Conservation (phyloP, 1,140 invertebrate genomes). For the Ips typographus region DNA sequence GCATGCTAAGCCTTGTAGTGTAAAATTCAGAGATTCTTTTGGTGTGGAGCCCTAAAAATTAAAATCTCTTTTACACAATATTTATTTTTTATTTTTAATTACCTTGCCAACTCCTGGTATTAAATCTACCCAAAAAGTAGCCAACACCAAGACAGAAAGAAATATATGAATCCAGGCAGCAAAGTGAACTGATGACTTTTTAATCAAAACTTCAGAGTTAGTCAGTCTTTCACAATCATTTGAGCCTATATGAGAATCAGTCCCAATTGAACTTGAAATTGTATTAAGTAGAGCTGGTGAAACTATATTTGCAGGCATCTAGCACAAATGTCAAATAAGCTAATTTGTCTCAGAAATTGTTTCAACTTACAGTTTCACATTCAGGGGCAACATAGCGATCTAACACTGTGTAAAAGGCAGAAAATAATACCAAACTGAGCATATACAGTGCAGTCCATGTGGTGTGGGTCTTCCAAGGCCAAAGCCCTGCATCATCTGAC, state of each 20-base stretch:
- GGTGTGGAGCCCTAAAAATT: constrained; percentile 41
- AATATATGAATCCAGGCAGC: constrained; percentile 56
- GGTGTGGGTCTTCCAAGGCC: constrained; percentile 56
- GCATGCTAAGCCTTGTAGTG: constrained; percentile 44
- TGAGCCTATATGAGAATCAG: constrained; percentile 10
- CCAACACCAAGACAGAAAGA: constrained; percentile 51
- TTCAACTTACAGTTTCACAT: constrained; percentile 21
- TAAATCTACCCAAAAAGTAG: constrained; percentile 55
- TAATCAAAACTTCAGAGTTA: constrained; percentile 21
- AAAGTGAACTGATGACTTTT: constrained; percentile 45
- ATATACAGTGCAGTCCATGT: constrained; percentile 62
- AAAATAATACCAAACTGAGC: constrained; percentile 55
- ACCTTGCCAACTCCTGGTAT: constrained; percentile 56
- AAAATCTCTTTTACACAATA: constrained; percentile 6
- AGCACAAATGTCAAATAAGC: constrained; percentile 13
- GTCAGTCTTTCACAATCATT: constrained; percentile 4
- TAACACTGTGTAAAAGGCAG: constrained; percentile 58
- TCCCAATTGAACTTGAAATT: constrained; percentile 50
- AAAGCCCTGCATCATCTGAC: constrained; percentile 52
- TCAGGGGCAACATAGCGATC: constrained; percentile 45
- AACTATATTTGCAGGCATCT: constrained; percentile 36
- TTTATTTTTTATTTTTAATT: constrained; percentile 19
- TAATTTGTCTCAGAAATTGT: not conserved
- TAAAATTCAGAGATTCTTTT: constrained; percentile 45
- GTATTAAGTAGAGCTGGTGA: constrained; percentile 54